Evolutionary conservation across 2,888 invertebrate species (phyloP).

Genomic region (Heterodera filipjevi): DNA sequence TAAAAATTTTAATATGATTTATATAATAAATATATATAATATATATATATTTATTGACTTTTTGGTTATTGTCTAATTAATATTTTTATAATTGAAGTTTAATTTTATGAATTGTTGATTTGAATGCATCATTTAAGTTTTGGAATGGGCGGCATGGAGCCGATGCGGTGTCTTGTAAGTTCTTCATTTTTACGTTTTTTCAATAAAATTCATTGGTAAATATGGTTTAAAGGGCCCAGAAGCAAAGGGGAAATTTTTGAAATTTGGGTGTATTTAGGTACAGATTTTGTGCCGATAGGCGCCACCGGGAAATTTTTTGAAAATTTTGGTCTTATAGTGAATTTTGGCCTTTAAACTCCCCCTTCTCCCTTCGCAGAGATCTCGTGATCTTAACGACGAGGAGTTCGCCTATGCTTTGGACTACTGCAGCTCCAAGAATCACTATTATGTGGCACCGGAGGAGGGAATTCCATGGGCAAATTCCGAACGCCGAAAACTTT

Average conservation of each 20-base stretch:
- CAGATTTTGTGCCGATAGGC: background rate
- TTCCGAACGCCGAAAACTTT: slow-evolving; percentile 12
- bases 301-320: too few relatives aligned
- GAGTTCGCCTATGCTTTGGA: slow-evolving; percentile 30
- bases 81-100: too few relatives aligned
- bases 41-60: too few relatives aligned
- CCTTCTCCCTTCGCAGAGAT: slow-evolving; percentile 13
- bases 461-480: slow-evolving; percentile 31
- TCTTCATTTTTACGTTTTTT: background rate
- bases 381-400: slow-evolving; percentile 25
- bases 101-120: background rate
- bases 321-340: background rate
- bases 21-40: too few relatives aligned
- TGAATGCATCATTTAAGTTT: slow-evolving; percentile 17
- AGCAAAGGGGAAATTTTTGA: too few relatives aligned
- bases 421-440: slow-evolving; percentile 29
- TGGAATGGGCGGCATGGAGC: slow-evolving; percentile 25
- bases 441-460: slow-evolving; percentile 31
- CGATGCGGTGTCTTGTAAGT: slow-evolving; percentile 29
- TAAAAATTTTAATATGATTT: too few relatives aligned
- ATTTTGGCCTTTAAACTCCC: background rate
- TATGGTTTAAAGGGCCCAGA: too few relatives aligned
- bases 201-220: too few relatives aligned
- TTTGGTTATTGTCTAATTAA: too few relatives aligned
- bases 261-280: too few relatives aligned